Evolutionary conservation across 1,140 invertebrate species (phyloP), one percentile per base, ranked within the genome.

Genomic region (Prorops nasuta): DNA sequence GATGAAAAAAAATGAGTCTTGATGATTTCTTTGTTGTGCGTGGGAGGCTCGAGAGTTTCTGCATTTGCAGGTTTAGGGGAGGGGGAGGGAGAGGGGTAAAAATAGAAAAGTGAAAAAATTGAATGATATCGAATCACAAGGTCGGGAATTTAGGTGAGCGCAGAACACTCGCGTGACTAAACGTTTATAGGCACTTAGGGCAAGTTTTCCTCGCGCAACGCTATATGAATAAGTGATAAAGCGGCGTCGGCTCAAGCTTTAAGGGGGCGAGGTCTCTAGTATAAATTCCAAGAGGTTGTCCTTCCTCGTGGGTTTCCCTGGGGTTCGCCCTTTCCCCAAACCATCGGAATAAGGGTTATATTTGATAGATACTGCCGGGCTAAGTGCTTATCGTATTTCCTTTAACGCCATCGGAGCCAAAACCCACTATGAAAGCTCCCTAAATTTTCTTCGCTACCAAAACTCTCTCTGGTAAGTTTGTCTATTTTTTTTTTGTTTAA

Each of bases 321-420:
- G 56, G 58, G 58, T 64, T 51, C 54, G 63, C 52, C 55, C 63
- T 59, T 28, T 6, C 24, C 4, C 43, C 31, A 66, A 54, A 60
- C 54, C 58, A 47, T 17, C 58, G n/a, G 58, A 60, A 73, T 74
- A 75, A 76, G 72, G 69, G 70, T 75, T 76, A 75, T 74, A 69
- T 73, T 77, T 75, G 72, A 75, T 75, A 73, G 71, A 77, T 76
- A 74, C 59, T 60, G 60, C 60, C 54, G 45, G 58, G 59, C 68
- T 72, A 77, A 74, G 74, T 76, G 74, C 73, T 76, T 72, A 77
- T 77, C 73, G 73, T 76, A 77, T 76, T 75, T 76, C 71, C 69
- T n/a, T n/a, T n/a, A n/a, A n/a, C n/a, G n/a, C n/a, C n/a, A n/a
- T n/a, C n/a, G n/a, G n/a, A n/a, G n/a, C n/a, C n/a, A n/a, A n/a